Conservation (phyloP, 2,888 invertebrate species). For the Caradrina clavipalpis region DNA sequence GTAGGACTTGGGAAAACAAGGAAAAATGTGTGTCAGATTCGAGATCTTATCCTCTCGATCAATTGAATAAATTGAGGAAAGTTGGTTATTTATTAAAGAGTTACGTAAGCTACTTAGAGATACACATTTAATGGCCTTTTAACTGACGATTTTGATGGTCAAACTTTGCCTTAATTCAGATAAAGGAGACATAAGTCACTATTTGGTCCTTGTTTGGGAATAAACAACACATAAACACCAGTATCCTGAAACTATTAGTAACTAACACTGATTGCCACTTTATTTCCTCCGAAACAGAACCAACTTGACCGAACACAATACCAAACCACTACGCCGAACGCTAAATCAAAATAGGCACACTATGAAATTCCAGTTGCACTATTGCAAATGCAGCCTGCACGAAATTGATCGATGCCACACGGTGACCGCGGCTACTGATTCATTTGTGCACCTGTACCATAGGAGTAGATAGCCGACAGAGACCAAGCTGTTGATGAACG, state of each 20-base stretch:
- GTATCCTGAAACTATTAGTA: background rate
- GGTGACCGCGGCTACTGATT: conserved; percentile 64
- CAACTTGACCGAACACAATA: conserved; percentile 31
- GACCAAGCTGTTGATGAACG: background rate
- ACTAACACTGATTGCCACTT: conserved; percentile 32
- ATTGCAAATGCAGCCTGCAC: conserved; percentile 58
- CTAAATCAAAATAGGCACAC: conserved; percentile 59
- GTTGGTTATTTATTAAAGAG: conserved; percentile 36
- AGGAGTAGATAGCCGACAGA: conserved; percentile 30
- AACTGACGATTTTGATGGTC: conserved; percentile 4
- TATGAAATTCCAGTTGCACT: conserved; percentile 54
- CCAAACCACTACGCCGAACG: conserved; percentile 20
- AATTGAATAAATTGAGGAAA: conserved; percentile 52
- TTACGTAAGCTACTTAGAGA: conserved; percentile 23
- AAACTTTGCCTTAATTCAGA: conserved; percentile 10
- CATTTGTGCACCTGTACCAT: conserved; percentile 56
- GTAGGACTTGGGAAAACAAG: conserved; percentile 41
- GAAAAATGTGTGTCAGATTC: conserved; percentile 24
- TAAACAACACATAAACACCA: too few species aligned
- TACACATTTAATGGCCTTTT: conserved; percentile 20
- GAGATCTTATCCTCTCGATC: conserved; percentile 18
- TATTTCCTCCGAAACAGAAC: conserved; percentile 18
- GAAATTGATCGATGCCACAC: conserved; percentile 66
- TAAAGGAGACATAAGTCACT: background rate
- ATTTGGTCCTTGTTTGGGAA: background rate